Percentiles rank a stretch among this genome's conserved stretches.
Evolutionary conservation across 1,140 invertebrate species (phyloP).

Genomic region (Euwallacea fornicatus): DNA sequence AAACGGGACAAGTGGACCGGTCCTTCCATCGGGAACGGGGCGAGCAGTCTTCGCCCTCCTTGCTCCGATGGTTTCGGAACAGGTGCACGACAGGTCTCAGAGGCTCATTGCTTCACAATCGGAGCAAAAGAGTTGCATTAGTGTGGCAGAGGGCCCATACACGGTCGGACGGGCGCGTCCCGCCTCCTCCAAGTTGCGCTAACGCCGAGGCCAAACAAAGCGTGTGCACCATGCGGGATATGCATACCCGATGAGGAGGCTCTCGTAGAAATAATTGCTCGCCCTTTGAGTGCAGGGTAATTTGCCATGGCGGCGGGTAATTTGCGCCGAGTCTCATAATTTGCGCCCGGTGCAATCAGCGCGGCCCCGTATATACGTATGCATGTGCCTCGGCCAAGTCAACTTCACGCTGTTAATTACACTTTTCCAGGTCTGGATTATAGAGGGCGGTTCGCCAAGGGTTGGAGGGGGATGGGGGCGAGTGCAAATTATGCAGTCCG

Average conservation of each 20-base stretch:
- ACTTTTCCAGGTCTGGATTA: too few species aligned
- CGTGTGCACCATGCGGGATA: slow-evolving; percentile 21
- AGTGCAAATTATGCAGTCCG: too few species aligned
- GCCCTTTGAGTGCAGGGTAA: slow-evolving; percentile 30
- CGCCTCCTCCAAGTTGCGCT: slow-evolving; percentile 7
- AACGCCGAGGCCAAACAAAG: slow-evolving; percentile 26
- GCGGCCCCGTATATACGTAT: too few species aligned
- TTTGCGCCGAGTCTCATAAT: slow-evolving; percentile 27
- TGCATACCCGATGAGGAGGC: slow-evolving; percentile 26
- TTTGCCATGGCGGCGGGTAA: slow-evolving; percentile 24
- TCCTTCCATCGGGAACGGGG: slow-evolving; percentile 8
- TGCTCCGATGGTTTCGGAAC: background rate
- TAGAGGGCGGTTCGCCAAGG: too few species aligned
- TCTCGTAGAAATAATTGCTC: slow-evolving; percentile 33
- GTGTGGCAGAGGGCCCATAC: too few species aligned
- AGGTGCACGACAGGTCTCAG: background rate
- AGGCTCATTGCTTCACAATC: too few species aligned
- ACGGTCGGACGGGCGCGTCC: slow-evolving; percentile 6
- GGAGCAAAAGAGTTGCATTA: too few species aligned
- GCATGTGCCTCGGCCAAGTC: too few species aligned
- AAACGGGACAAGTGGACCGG: slow-evolving; percentile 13
- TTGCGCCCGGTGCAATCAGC: background rate
- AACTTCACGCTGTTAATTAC: too few species aligned
- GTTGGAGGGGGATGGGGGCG: too few species aligned
- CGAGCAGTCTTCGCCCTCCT: background rate